Percentiles rank a stretch among this genome's conserved stretches.
These are phyloP conservation scores for Pomatorhinus ruficollis DNA, from an alignment of 2,113 vertebrate species.

Conservation along the genomic window DNA sequence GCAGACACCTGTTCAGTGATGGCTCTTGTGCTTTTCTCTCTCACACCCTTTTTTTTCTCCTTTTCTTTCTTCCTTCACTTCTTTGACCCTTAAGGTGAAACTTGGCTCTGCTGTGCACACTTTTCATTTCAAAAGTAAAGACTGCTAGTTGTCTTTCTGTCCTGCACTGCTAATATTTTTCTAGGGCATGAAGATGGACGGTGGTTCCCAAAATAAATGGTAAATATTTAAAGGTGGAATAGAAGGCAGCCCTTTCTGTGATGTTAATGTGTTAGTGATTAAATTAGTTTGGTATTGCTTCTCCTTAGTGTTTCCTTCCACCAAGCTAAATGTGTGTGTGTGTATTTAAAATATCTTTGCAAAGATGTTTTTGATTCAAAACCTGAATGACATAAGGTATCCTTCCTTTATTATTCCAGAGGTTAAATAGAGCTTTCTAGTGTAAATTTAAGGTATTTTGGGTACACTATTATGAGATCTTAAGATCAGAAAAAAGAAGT, in stretches of 20 bases:
- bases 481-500: background rate
- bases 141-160: background rate
- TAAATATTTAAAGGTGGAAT: background rate
- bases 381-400: background rate
- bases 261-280: background rate
- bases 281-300: background rate
- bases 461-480: background rate
- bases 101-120: background rate
- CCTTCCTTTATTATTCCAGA: background rate
- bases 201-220: background rate
- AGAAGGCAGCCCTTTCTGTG: background rate
- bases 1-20: constrained; percentile 3
- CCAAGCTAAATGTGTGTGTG: background rate
- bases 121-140: background rate
- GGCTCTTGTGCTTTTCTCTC: background rate
- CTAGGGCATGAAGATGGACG: background rate
- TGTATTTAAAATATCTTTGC: background rate
- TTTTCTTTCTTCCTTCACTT: background rate
- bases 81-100: background rate
- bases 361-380: background rate
- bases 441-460: background rate
- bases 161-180: background rate
- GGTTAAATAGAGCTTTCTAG: background rate
- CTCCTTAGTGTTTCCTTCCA: background rate
- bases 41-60: background rate